phyloP scores from a whole-genome alignment of 2,113 vertebrate species.

The Gadus chalcogrammus region DNA sequence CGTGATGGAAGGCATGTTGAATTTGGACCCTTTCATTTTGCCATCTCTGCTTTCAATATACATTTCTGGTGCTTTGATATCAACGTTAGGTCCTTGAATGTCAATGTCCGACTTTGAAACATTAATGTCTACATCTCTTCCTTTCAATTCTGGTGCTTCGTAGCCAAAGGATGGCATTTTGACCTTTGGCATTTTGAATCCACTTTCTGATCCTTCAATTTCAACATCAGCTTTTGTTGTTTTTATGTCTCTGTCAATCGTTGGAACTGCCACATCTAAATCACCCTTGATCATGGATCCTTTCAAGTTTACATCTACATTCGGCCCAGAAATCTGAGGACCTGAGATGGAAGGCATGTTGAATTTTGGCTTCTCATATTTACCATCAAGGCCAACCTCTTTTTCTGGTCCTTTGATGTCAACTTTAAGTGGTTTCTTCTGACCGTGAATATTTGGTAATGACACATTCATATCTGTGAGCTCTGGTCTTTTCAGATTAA shows the following conservation, averaged over 20 bases:
- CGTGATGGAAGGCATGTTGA: too few species aligned
- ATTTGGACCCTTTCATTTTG: too few species aligned
- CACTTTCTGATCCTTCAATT: constrained; percentile 8
- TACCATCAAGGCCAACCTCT: constrained; percentile 12
- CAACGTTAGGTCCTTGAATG: too few species aligned
- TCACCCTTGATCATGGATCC: constrained; percentile 12
- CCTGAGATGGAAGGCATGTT: constrained; percentile 11
- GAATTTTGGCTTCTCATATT: constrained; percentile 16
- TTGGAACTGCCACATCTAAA: constrained; percentile 14
- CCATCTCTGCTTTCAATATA: too few species aligned
- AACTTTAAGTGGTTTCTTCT: background rate
- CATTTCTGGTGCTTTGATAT: too few species aligned
- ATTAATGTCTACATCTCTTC: constrained; percentile 49
- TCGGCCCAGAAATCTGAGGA: constrained; percentile 10
- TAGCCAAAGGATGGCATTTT: constrained; percentile 26
- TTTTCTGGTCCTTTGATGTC: constrained; percentile 11
- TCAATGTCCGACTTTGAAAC: background rate
- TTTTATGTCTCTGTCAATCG: constrained; percentile 23
- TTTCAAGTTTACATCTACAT: constrained; percentile 16
- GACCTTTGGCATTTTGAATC: constrained; percentile 27
- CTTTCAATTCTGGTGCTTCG: constrained; percentile 14
- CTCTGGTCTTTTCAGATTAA: constrained; percentile 1
- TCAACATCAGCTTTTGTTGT: constrained; percentile 8
- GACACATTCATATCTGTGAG: constrained; percentile 14
- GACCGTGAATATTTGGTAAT: background rate